Conservation (phyloP, 92 coral and sea anemone genomes). For the Pocillopora meandrina region DNA sequence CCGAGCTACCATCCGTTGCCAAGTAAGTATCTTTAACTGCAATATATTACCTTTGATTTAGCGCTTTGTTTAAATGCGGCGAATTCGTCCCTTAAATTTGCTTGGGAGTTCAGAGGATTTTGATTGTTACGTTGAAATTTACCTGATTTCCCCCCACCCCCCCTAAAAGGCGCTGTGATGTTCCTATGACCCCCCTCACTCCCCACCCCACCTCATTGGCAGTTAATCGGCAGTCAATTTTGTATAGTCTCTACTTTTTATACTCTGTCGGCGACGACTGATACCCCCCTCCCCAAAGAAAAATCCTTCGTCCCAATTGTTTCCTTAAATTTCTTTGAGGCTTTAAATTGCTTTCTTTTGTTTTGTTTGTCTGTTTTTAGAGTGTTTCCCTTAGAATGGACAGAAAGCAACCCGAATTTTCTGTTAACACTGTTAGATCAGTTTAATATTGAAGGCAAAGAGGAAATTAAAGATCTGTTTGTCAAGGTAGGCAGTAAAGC, state of each 20-base stretch:
- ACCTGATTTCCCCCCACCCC: too few relatives aligned
- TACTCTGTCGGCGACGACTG: too few relatives aligned
- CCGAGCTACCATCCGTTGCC: constrained; percentile 11
- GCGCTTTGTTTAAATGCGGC: not conserved
- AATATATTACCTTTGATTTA: not conserved
- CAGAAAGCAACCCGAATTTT: not conserved
- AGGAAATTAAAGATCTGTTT: constrained; percentile 36
- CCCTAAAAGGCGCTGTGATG: too few relatives aligned
- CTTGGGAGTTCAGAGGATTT: too few relatives aligned
- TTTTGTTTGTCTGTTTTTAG: not conserved
- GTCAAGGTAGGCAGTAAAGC: constrained; percentile 2
- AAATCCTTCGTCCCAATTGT: too few relatives aligned
- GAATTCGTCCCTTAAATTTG: too few relatives aligned
- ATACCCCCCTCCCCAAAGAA: too few relatives aligned
- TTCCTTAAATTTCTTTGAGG: not conserved
- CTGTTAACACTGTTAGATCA: constrained; percentile 23
- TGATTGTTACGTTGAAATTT: too few relatives aligned
- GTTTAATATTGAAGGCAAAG: constrained; percentile 7
- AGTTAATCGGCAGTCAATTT: too few relatives aligned
- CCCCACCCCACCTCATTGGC: too few relatives aligned
- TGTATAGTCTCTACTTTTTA: too few relatives aligned
- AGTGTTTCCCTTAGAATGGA: constrained; percentile 20
- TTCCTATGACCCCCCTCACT: too few relatives aligned
- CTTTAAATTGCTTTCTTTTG: not conserved
- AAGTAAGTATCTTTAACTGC: not conserved